Evolutionary conservation across 2,888 invertebrate genomes (phyloP).

Genomic region (Synanthedon tipuliformis): DNA sequence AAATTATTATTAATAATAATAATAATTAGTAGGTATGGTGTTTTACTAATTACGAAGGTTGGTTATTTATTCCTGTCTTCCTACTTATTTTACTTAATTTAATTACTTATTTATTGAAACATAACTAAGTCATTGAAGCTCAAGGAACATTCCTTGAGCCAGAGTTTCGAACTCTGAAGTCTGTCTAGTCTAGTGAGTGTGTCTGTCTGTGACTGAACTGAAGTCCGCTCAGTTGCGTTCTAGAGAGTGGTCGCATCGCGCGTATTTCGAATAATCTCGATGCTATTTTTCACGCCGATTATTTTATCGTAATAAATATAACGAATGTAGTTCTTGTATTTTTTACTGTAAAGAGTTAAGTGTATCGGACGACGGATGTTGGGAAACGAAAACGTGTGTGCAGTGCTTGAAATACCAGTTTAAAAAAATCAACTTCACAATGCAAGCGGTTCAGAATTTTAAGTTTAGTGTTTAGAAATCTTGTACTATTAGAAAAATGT

Average conservation of each 20-base stretch:
- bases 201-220: too few relatives aligned
- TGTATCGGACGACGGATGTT: constrained; percentile 21
- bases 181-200: too few relatives aligned
- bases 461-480: constrained; percentile 40
- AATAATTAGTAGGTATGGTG: too few relatives aligned
- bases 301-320: neutral
- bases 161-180: too few relatives aligned
- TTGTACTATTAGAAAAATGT: constrained; percentile 50
- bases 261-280: neutral
- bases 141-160: too few relatives aligned
- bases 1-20: too few relatives aligned
- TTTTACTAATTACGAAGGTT: too few relatives aligned
- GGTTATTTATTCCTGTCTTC: too few relatives aligned
- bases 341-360: constrained; percentile 26
- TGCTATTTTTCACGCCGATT: neutral
- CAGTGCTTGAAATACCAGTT: constrained; percentile 24
- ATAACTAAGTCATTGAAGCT: too few relatives aligned
- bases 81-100: too few relatives aligned
- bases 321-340: constrained; percentile 9
- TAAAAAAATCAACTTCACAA: constrained; percentile 34
- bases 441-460: constrained; percentile 51
- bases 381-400: constrained; percentile 27
- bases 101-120: too few relatives aligned
- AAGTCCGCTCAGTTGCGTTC: neutral
- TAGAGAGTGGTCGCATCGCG: neutral